Conservation (phyloP, 2,888 invertebrate genomes). For the Andricus curvator region DNA sequence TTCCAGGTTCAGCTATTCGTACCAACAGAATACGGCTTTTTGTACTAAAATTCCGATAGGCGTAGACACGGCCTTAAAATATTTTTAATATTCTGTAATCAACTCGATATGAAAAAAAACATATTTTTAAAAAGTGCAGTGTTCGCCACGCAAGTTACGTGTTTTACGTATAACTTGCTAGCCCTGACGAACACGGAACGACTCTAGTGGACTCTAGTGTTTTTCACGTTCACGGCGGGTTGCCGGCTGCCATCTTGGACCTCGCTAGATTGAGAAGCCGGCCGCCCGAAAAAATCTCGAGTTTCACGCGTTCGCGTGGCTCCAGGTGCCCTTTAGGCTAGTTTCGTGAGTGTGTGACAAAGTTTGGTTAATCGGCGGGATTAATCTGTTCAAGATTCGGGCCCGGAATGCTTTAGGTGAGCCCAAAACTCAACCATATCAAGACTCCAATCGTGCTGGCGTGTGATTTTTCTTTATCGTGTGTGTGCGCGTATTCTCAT, state of each 20-base stretch:
- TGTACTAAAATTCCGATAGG: too few species aligned
- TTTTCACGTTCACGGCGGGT: conserved; percentile 80
- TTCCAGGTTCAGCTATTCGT: too few species aligned
- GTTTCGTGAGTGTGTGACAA: conserved; percentile 62
- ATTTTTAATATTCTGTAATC: too few species aligned
- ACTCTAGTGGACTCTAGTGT: conserved; percentile 12
- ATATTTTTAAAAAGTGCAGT: too few species aligned
- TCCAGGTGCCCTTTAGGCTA: conserved; percentile 64
- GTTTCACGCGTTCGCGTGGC: conserved; percentile 72
- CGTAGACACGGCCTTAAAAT: too few species aligned
- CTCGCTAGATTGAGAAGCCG: conserved; percentile 87
- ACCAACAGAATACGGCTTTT: too few species aligned
- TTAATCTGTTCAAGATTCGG: conserved; percentile 79
- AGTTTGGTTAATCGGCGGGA: conserved; percentile 61
- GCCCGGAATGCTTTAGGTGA: conserved; percentile 87
- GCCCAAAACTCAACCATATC: conserved; percentile 63
- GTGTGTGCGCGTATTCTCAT: conserved; percentile 65
- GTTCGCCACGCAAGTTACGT: background rate
- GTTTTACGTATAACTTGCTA: background rate
- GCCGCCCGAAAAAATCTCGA: conserved; percentile 78
- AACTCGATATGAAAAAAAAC: too few species aligned
- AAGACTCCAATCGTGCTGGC: conserved; percentile 62
- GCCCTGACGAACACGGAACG: background rate
- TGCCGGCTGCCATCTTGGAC: conserved; percentile 91
- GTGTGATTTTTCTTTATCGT: conserved; percentile 70